Base-by-base conservation (phyloP, 2,797 vertebrate species). In the Myotis pilosus region DNA sequence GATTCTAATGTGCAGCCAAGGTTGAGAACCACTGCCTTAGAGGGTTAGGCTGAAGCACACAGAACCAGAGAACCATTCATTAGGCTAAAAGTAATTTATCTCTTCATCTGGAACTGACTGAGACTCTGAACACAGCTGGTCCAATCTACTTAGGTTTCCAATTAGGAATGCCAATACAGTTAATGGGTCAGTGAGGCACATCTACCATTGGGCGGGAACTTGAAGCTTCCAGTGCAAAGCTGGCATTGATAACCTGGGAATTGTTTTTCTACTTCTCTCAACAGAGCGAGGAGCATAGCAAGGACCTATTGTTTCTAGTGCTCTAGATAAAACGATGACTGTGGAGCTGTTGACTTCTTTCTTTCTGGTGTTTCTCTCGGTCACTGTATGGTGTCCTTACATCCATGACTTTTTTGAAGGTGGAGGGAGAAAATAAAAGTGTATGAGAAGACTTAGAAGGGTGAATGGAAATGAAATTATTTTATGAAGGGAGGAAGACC, bases 71-170 rank as follows among this genome's bases (percentile, higher is more conserved):
- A 72, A 83, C 20, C 10, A n/a, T 68, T 93, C 44, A 75, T 75
- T 75, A 81, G 25, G 25, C 23, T 64, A 36, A 83, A 69, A 94
- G 62, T 72, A 66, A 9, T 94, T 90, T 79, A 15, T 60, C 9
- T 93, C 78, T 87, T 95, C 68, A 62, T 71, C 87, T 69, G 66
- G 28, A 91, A 17, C 44, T 89, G 64, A 75, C 53, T 30, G 41
- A 44, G n/a, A n/a, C 64, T 72, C 80, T 38, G 41, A 83, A 36
- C 20, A 75, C 12, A 79, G 64, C 38, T 8, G 20, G 19, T 23
- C 44, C 44, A 53, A 8, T 38, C 69, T 69, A 49, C 38, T 68
- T 16, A 38, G 44, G 49, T 23, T 30, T 79, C 17, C 13, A 38
- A 5, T 81, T 51, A 74, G 55, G 55, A 82, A 92, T 38, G 47